Percentiles rank a stretch among this genome's conserved stretches.
phyloP scores from a whole-genome alignment of 2,888 invertebrate species.

The Coremacera marginata region DNA sequence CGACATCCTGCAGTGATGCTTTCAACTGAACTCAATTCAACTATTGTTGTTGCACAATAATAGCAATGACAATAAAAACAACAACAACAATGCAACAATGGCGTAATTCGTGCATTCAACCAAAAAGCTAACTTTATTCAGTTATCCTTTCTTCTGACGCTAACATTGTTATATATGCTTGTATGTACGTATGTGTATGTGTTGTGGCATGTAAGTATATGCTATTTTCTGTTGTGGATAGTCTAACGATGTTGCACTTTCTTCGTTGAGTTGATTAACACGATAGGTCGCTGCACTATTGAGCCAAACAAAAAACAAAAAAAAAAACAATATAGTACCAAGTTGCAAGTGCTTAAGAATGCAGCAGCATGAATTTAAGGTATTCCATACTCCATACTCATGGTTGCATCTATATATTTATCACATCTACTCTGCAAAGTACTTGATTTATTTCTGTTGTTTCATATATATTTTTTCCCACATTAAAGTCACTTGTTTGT shows the following conservation, averaged over 20 bases:
- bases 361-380: too few relatives aligned
- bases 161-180: constrained; percentile 47
- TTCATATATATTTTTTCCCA: too few relatives aligned
- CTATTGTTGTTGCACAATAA: constrained; percentile 39
- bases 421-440: too few relatives aligned
- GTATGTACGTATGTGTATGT: constrained; percentile 25
- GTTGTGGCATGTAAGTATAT: neutral
- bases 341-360: too few relatives aligned
- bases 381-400: too few relatives aligned
- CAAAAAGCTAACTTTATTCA: constrained; percentile 52
- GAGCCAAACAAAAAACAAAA: too few relatives aligned
- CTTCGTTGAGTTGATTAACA: neutral
- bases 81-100: constrained; percentile 43
- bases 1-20: too few relatives aligned
- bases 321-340: too few relatives aligned
- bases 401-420: too few relatives aligned
- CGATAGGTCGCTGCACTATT: too few relatives aligned
- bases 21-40: constrained; percentile 46
- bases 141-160: constrained; percentile 24
- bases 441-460: too few relatives aligned
- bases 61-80: constrained; percentile 41
- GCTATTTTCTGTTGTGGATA: neutral
- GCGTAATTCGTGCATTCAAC: constrained; percentile 59
- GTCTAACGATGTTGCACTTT: neutral
- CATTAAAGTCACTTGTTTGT: too few relatives aligned